These are phyloP conservation scores for Mycteria americana DNA, from an alignment of 2,797 vertebrate species.

Conservation along the genomic window DNA sequence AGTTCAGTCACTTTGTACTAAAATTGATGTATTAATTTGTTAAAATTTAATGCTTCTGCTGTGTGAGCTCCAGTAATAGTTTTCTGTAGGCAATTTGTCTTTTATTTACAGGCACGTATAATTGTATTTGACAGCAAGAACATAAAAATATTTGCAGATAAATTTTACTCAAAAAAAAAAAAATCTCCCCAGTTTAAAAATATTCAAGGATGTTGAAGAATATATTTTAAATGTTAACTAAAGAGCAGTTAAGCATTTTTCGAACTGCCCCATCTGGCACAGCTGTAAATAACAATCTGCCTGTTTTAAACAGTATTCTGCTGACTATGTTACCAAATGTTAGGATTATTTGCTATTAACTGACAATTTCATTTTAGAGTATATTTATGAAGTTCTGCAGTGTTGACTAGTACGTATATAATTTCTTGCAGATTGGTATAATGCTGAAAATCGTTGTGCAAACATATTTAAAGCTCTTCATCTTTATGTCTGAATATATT, in stretches of 20 bases:
- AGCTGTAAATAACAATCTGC: conserved; percentile 34
- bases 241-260: conserved; percentile 6
- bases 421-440: neutral
- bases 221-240: neutral
- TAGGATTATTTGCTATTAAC: neutral
- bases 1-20: neutral
- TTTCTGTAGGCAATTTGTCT: neutral
- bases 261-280: neutral
- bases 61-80: neutral
- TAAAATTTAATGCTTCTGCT: conserved; percentile 17
- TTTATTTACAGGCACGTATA: neutral
- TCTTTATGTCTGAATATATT: neutral
- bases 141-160: neutral
- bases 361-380: neutral
- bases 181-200: neutral
- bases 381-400: neutral
- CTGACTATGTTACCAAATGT: conserved; percentile 9
- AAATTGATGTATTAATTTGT: neutral
- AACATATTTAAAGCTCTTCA: conserved; percentile 2
- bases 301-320: neutral
- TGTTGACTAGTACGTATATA: neutral
- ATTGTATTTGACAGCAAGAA: neutral
- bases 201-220: neutral
- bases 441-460: neutral
- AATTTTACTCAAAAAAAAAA: neutral